phyloP scores from a whole-genome alignment of 2,888 invertebrate genomes.

The Cosmorhoe ocellata region DNA sequence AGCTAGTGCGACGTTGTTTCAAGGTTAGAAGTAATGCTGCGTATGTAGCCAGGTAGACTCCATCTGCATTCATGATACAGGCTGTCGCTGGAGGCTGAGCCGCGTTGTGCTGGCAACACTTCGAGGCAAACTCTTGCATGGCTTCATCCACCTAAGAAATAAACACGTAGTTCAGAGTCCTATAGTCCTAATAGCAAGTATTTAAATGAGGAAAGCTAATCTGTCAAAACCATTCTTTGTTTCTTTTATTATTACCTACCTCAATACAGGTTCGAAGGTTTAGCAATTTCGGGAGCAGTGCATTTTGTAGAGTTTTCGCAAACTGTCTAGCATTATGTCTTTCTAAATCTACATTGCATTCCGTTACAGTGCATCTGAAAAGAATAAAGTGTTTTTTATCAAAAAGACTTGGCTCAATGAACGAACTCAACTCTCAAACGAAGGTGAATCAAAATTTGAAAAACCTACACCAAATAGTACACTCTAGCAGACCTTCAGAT shows the following conservation, averaged over 20 bases:
- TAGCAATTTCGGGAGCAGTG: conserved; percentile 89
- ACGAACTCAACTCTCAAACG: too few relatives aligned
- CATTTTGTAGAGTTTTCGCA: conserved; percentile 87
- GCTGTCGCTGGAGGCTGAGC: conserved; percentile 84
- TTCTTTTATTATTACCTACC: too few relatives aligned
- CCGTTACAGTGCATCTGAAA: conserved; percentile 73
- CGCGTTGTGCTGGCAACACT: conserved; percentile 91
- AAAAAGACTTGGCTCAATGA: too few relatives aligned
- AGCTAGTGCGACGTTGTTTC: conserved; percentile 88
- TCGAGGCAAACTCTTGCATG: conserved; percentile 95
- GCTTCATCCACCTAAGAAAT: conserved; percentile 89
- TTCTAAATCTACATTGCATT: conserved; percentile 92
- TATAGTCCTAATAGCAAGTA: too few relatives aligned
- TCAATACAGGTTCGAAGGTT: conserved; percentile 91
- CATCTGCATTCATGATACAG: conserved; percentile 96
- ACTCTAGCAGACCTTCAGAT: too few relatives aligned
- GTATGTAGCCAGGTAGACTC: conserved; percentile 95
- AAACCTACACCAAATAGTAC: too few relatives aligned
- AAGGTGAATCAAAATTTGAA: too few relatives aligned
- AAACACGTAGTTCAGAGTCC: not conserved
- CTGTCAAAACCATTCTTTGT: too few relatives aligned
- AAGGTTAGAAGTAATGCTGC: conserved; percentile 91
- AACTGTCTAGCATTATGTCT: conserved; percentile 93
- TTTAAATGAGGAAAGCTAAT: too few relatives aligned
- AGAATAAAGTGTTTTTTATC: not conserved